Evolutionary conservation across 2,888 invertebrate genomes (phyloP), one percentile per base, ranked within the genome.

Genomic region (Ischnura elegans): DNA sequence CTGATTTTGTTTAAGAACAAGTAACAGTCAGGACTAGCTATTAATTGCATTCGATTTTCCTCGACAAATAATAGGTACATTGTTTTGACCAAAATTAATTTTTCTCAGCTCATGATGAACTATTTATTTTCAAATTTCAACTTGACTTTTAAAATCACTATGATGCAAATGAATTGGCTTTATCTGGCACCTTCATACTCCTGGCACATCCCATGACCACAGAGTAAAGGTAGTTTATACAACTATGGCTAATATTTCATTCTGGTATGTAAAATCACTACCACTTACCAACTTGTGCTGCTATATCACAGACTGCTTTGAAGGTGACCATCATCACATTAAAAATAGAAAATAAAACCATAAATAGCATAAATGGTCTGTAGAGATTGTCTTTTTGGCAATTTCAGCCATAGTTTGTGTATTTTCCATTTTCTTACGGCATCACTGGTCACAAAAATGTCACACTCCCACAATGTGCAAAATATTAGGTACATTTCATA

Each of bases 281-380:
- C 90, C 90, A 90, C 66, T 90, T 42, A 61, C 90, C 90, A 90
- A 61, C 61, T 90, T 90, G 90, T 90, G 90, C 90, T 90, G 90
- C 90, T 90, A 90, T 90, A 90, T 90, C 90, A 90, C 90, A 90
- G 90, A 90, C 90, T 90, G 90, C 90, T 90, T 90, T 90, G 43
- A 61, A 90, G 90, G 90, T 90, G 90, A 90, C 66, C 90, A 90
- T 90, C 45, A 90, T 90, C 90, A 66, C 61, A 16, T 90, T 43
- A 61, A 87, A 90, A 90, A 61, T 90, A 90, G 61, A 90, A 90
- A 90, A 90, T 36, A n/a, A 66, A 66, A 90, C 47, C 90, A 61
- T 61, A 90, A 90, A 47, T 61, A 61, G 90, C 90, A 90, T 61
- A 66, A 90, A 90, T 61, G 61, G 76, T 66, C 43, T 51, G 25